Evolutionary conservation across 2,888 invertebrate genomes (phyloP), one percentile per base, ranked within the genome.

Genomic region (Stratiomys singularior): DNA sequence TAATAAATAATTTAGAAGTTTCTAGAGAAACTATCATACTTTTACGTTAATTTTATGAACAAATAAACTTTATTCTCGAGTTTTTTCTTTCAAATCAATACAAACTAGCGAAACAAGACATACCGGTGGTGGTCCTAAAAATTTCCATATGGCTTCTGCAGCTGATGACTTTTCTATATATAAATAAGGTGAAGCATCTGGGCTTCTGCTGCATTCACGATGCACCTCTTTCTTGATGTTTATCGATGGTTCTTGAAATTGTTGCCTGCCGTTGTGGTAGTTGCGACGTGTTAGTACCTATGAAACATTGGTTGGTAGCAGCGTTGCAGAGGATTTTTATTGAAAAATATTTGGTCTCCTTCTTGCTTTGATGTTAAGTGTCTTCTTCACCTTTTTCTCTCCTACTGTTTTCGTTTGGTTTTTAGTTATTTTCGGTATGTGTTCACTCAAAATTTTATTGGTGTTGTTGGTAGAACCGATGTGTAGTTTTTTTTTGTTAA

Each of bases 61-160:
- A n/a, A n/a, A n/a, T n/a, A n/a, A n/a, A n/a, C n/a, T n/a, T n/a
- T n/a, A n/a, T n/a, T n/a, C n/a, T n/a, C n/a, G n/a, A n/a, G n/a
- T n/a, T n/a, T n/a, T n/a, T n/a, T n/a, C n/a, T n/a, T n/a, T n/a
- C n/a, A n/a, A n/a, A n/a, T n/a, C n/a, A n/a, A n/a, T n/a, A n/a
- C n/a, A n/a, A n/a, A n/a, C n/a, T n/a, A 37, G 3, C 3, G 9
- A 37, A 37, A 18, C 11, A 37, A 15, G 47, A 69, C 69, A 25
- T 47, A 69, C 69, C 69, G 69, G 47, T 67, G 67, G 47, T 69
- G 69, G 69, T 69, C 69, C 69, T 47, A 47, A 60, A 69, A 69
- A 69, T 69, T 46, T 69, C 69, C 69, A 46, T 69, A 47, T 27
- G 69, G 69, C 46, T 66, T 1, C 66, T 47, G 69, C 69, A 69